Conservation (phyloP, 2,888 invertebrate species). For the Meghimatium bilineatum region DNA sequence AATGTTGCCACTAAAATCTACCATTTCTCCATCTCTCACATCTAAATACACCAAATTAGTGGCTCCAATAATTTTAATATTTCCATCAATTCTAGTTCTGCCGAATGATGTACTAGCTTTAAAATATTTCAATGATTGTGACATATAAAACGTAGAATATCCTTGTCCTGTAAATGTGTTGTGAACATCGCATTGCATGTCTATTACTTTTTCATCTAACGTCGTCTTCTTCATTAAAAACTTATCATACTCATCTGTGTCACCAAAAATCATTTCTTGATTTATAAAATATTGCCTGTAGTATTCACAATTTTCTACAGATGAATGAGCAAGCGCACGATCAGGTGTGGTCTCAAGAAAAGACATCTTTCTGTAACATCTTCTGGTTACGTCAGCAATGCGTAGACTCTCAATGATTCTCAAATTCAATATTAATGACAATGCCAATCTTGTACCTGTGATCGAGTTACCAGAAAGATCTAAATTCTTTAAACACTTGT, state of each 20-base stretch:
- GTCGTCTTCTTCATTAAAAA: too few relatives aligned
- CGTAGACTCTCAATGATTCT: not conserved
- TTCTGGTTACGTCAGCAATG: not conserved
- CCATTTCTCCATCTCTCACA: not conserved
- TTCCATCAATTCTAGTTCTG: not conserved
- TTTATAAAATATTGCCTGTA: too few relatives aligned
- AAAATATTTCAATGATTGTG: not conserved
- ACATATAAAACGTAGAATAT: not conserved
- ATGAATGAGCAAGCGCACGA: too few relatives aligned
- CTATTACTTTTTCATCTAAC: too few relatives aligned
- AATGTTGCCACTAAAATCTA: not conserved
- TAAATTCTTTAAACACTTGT: not conserved
- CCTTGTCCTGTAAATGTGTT: not conserved
- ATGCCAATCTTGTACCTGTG: not conserved
- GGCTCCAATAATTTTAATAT: not conserved
- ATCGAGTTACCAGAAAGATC: conserved; percentile 2
- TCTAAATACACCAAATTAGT: not conserved
- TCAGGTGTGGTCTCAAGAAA: not conserved
- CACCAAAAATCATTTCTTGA: too few relatives aligned
- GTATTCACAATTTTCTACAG: too few relatives aligned
- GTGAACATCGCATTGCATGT: too few relatives aligned
- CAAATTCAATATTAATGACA: not conserved
- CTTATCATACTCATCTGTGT: too few relatives aligned
- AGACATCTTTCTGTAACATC: not conserved
- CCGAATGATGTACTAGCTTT: not conserved